phyloP scores from a whole-genome alignment of 2,797 vertebrate species.

The Propithecus deckenii region DNA sequence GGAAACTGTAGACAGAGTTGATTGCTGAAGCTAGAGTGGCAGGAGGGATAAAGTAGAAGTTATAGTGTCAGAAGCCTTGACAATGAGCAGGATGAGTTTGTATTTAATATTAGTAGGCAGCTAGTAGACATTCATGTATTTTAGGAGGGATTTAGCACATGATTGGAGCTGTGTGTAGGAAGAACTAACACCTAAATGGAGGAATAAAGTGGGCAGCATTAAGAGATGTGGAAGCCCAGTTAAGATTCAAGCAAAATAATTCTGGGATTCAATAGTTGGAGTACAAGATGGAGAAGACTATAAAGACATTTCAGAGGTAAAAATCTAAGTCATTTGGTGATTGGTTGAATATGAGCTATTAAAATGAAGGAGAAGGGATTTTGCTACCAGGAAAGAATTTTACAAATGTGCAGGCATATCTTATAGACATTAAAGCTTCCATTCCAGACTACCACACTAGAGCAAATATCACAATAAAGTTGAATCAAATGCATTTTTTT shows the following conservation, averaged over 20 bases:
- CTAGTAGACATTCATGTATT: neutral
- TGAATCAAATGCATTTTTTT: neutral
- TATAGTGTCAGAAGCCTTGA: neutral
- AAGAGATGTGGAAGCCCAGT: neutral
- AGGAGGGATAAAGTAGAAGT: too few species aligned
- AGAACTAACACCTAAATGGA: neutral
- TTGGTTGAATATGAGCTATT: neutral
- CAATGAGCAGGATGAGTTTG: neutral
- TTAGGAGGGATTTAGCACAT: neutral
- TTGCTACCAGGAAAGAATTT: slow-evolving; percentile 34
- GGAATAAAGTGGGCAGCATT: neutral
- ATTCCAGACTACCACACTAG: neutral
- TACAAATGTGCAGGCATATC: neutral
- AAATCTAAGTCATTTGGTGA: neutral
- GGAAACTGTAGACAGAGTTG: neutral
- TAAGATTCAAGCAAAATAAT: neutral
- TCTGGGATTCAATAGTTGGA: neutral
- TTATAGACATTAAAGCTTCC: neutral
- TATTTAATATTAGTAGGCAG: neutral
- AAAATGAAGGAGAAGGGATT: slow-evolving; percentile 5
- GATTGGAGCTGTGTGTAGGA: neutral
- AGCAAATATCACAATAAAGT: neutral
- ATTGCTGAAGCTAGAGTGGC: neutral
- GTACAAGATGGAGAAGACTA: neutral
- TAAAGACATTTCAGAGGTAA: neutral